phyloP scores from a whole-genome alignment of 1,140 invertebrate species.

The Drosophila subobscura region DNA sequence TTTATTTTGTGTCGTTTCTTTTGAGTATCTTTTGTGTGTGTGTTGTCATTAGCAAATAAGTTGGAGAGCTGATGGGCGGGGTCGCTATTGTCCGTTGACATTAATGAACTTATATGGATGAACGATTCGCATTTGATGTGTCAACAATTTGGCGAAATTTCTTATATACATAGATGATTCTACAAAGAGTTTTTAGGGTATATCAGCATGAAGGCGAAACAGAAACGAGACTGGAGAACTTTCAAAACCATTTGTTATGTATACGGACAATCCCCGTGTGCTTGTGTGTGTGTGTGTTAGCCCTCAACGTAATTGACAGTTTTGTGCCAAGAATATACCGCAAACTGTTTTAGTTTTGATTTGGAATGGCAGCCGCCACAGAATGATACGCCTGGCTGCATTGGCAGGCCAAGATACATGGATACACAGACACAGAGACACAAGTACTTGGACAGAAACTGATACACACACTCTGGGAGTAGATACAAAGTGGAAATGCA shows the following conservation, averaged over 20 bases:
- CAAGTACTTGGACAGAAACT: conserved; percentile 25
- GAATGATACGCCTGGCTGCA: conserved; percentile 68
- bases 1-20: conserved; percentile 60
- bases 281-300: conserved; percentile 30
- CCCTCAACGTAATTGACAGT: conserved; percentile 75
- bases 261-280: conserved; percentile 15
- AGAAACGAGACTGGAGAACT: conserved; percentile 20
- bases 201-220: no score
- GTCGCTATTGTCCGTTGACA: conserved; percentile 66
- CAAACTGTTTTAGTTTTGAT: conserved; percentile 73
- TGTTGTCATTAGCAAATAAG: conserved; percentile 43
- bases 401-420: conserved; percentile 49
- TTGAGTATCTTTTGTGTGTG: conserved; percentile 3
- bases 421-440: conserved; percentile 28
- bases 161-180: neutral
- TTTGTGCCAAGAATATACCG: conserved; percentile 78
- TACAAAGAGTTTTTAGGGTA: neutral
- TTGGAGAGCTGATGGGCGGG: conserved; percentile 17
- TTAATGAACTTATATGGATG: conserved; percentile 79
- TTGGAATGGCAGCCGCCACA: conserved; percentile 55
- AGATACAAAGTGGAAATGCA: conserved; percentile 18
- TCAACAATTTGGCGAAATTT: conserved; percentile 41
- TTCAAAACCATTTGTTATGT: conserved; percentile 23
- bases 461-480: conserved; percentile 23
- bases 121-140: conserved; percentile 67